Percentiles rank a stretch among this genome's conserved stretches.
phyloP scores from a whole-genome alignment of 2,888 invertebrate species.

The Lissonota sp. region DNA sequence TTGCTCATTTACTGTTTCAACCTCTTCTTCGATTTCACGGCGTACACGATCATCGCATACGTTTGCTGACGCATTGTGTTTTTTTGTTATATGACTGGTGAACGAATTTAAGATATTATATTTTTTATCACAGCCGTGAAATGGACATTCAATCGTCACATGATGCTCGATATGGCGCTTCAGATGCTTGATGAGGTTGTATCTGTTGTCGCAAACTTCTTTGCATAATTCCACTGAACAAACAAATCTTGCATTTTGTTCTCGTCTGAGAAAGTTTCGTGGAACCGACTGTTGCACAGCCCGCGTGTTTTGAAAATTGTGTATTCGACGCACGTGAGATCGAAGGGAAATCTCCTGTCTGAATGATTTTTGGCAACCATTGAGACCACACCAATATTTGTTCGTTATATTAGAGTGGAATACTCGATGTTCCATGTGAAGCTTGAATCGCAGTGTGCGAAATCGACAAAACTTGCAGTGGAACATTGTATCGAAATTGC shows the following conservation, averaged over 20 bases:
- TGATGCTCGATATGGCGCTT: constrained; percentile 17
- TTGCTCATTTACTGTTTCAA: not conserved
- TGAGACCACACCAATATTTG: constrained; percentile 24
- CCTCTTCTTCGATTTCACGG: not conserved
- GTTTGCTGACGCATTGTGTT: not conserved
- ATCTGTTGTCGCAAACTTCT: constrained; percentile 9
- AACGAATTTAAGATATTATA: constrained; percentile 29
- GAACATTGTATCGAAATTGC: constrained; percentile 6
- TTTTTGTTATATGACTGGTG: constrained; percentile 25
- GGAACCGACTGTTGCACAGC: constrained; percentile 6
- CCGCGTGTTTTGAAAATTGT: not conserved
- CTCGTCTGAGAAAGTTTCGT: not conserved
- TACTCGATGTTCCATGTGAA: constrained; percentile 13
- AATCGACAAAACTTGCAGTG: constrained; percentile 24
- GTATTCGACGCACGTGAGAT: constrained; percentile 24
- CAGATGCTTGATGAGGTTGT: constrained; percentile 21
- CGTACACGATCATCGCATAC: not conserved
- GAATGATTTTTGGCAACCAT: constrained; percentile 28
- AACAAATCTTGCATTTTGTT: constrained; percentile 20
- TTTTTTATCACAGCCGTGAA: not conserved
- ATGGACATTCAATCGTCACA: constrained; percentile 16
- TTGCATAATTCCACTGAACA: constrained; percentile 18
- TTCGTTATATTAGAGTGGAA: constrained; percentile 26
- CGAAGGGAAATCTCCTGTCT: constrained; percentile 15
- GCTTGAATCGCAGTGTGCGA: constrained; percentile 4